Conservation (phyloP, 2,888 invertebrate genomes). For the Xanthia icteritia region DNA sequence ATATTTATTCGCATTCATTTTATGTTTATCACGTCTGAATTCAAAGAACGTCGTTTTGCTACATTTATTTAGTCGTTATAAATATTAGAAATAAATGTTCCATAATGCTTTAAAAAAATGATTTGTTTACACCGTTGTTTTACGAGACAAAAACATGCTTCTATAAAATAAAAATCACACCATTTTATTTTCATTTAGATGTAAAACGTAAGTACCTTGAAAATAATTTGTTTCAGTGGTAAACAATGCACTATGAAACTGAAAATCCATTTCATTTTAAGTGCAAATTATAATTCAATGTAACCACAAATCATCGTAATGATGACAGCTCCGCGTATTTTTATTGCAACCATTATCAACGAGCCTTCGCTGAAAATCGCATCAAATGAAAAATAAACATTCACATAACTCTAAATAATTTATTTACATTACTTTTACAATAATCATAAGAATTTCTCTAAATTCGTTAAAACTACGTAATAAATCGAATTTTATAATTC, state of each 20-base stretch:
- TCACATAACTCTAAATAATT: slow-evolving; percentile 50
- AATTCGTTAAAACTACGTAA: slow-evolving; percentile 57
- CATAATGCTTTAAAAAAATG: not conserved
- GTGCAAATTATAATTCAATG: not conserved
- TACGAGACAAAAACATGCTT: not conserved
- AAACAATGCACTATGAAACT: slow-evolving; percentile 7
- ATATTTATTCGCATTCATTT: not conserved
- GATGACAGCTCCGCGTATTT: slow-evolving; percentile 10
- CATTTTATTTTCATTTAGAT: not conserved
- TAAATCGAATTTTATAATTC: slow-evolving; percentile 50
- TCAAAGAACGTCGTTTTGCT: slow-evolving; percentile 1
- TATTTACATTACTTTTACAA: slow-evolving; percentile 60
- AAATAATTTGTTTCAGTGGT: not conserved
- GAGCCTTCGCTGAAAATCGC: slow-evolving; percentile 2
- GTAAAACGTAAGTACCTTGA: not conserved
- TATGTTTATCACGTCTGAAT: not conserved
- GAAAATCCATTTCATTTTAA: not conserved
- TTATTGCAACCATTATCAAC: slow-evolving; percentile 34
- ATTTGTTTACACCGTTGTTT: not conserved
- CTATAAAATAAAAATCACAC: not conserved
- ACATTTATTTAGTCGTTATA: not conserved
- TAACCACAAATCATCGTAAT: slow-evolving; percentile 25
- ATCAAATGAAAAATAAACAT: slow-evolving; percentile 27
- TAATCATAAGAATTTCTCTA: slow-evolving; percentile 44
- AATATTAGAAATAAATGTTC: slow-evolving; percentile 7